Conservation (phyloP, 2,113 vertebrate genomes). For the Heliornis fulica region DNA sequence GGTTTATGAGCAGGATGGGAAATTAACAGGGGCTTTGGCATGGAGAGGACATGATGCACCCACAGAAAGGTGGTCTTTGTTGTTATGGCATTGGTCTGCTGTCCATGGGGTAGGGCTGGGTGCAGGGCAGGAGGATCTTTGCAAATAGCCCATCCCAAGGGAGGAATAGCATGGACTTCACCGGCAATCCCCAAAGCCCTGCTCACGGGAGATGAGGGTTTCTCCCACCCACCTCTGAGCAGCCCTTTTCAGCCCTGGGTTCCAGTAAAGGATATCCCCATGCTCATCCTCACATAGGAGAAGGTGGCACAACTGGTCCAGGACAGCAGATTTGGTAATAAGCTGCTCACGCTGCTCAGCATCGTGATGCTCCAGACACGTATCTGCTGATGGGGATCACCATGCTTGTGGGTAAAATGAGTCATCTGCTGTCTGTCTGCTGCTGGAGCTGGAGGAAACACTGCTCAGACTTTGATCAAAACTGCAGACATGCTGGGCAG, state of each 20-base stretch:
- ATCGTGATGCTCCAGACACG: background rate
- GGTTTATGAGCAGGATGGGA: background rate
- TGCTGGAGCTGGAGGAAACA: background rate
- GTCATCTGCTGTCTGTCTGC: background rate
- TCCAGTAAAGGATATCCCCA: background rate
- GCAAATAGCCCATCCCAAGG: background rate
- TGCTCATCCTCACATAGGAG: background rate
- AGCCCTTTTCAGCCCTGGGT: background rate
- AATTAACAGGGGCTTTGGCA: background rate
- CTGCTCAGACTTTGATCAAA: background rate
- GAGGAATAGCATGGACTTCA: background rate
- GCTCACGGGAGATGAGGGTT: background rate
- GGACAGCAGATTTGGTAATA: background rate
- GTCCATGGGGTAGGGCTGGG: background rate
- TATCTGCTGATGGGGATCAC: background rate
- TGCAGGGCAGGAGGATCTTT: background rate
- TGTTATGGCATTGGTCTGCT: accelerated
- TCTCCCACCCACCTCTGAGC: background rate
- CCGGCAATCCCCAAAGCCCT: background rate
- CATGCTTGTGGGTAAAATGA: background rate
- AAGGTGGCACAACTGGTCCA: accelerated
- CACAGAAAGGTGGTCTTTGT: background rate
- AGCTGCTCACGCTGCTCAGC: background rate
- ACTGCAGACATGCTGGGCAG: accelerated
- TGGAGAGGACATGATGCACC: background rate